These are phyloP conservation scores for Xestia c-nigrum DNA, from an alignment of 2,888 invertebrate species.

Conservation along the genomic window DNA sequence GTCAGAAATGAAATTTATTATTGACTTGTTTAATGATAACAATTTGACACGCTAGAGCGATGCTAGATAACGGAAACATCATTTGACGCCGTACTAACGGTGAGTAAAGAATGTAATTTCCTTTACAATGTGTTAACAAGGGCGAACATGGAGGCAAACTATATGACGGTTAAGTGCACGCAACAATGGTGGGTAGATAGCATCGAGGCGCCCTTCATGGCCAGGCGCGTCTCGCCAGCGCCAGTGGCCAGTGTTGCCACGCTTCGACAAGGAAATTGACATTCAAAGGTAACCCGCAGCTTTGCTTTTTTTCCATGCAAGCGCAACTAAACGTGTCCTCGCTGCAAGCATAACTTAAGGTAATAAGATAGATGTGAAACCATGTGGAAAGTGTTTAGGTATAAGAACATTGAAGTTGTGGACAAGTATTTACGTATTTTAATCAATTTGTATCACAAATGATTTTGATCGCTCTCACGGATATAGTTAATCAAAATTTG, in stretches of 20 bases:
- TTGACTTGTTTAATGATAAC: conserved; percentile 82
- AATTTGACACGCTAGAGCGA: conserved; percentile 85
- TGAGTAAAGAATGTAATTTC: conserved; percentile 89
- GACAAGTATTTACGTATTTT: neutral
- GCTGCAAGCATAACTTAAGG: conserved; percentile 24
- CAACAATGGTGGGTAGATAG: conserved; percentile 87
- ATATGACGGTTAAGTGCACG: conserved; percentile 89
- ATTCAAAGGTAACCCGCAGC: conserved; percentile 56
- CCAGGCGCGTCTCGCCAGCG: conserved; percentile 62
- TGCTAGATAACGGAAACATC: conserved; percentile 87
- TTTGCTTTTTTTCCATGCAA: conserved; percentile 41
- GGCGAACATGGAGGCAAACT: conserved; percentile 80
- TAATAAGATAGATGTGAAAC: conserved; percentile 20
- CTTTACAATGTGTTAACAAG: conserved; percentile 90
- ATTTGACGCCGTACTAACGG: conserved; percentile 81
- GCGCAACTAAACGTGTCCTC: conserved; percentile 42
- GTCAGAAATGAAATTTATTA: conserved; percentile 73
- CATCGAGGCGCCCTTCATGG: conserved; percentile 82
- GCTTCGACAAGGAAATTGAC: conserved; percentile 74
- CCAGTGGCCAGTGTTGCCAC: conserved; percentile 63
- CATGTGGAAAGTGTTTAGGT: conserved; percentile 29
- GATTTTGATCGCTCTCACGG: conserved; percentile 11
- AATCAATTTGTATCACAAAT: conserved; percentile 21
- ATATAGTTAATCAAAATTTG: conserved; percentile 14
- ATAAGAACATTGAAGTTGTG: conserved; percentile 8